Conservation (phyloP, 2,888 invertebrate genomes). For the Agrotis exclamationis region DNA sequence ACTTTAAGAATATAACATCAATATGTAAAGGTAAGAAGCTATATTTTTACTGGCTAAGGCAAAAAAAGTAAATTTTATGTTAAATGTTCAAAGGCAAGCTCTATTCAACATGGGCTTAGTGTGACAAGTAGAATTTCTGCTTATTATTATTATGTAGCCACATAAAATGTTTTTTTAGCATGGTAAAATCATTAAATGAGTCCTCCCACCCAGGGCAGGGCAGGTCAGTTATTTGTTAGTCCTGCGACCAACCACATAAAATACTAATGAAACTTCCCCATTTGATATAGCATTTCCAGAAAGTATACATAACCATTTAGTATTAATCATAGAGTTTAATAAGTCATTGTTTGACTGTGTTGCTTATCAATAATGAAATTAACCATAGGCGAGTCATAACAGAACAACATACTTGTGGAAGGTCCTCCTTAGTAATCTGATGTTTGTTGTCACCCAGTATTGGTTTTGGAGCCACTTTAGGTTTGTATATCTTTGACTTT, state of each 20-base stretch:
- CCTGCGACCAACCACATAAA: too few species aligned
- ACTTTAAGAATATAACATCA: constrained; percentile 27
- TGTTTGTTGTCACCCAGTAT: constrained; percentile 87
- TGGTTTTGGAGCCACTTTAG: constrained; percentile 87
- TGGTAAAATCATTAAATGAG: too few species aligned
- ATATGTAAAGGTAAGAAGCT: neutral
- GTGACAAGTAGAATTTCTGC: constrained; percentile 2
- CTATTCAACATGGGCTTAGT: neutral
- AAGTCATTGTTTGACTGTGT: neutral
- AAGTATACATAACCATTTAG: neutral
- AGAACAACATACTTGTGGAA: constrained; percentile 89
- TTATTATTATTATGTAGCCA: neutral
- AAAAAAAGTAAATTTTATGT: neutral
- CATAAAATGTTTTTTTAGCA: too few species aligned
- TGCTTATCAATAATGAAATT: neutral
- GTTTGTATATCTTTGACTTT: constrained; percentile 91
- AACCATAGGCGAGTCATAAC: neutral
- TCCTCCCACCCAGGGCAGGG: too few species aligned
- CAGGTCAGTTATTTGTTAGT: too few species aligned
- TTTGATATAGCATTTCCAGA: neutral
- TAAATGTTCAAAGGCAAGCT: neutral
- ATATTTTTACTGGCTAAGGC: neutral
- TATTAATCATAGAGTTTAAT: neutral
- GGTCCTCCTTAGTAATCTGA: constrained; percentile 92
- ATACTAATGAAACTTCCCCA: constrained; percentile 12